Percentiles rank a stretch among this genome's conserved stretches.
Evolutionary conservation across 2,888 invertebrate genomes (phyloP).

Genomic region (Melanchra persicariae): DNA sequence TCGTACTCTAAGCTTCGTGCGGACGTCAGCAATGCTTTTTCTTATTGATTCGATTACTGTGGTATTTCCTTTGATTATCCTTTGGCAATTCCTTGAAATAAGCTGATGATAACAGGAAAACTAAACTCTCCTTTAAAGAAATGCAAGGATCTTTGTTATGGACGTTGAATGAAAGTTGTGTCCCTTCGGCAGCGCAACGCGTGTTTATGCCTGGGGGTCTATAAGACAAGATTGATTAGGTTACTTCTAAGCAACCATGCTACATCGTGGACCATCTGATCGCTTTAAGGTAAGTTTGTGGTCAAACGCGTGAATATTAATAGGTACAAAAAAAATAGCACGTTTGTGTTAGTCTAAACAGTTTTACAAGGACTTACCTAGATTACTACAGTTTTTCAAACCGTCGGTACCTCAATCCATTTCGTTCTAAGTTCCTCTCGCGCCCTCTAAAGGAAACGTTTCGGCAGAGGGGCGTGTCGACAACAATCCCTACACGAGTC

Average conservation of each 20-base stretch:
- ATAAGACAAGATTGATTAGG: too few species aligned
- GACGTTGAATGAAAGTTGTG: background rate
- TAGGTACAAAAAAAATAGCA: background rate
- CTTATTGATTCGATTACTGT: constrained; percentile 17
- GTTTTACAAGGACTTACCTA: background rate
- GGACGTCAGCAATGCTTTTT: constrained; percentile 23
- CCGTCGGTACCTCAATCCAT: constrained; percentile 1
- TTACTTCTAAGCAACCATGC: too few species aligned
- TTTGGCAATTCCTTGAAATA: constrained; percentile 15
- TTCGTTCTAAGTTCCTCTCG: constrained; percentile 42
- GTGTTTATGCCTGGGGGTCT: too few species aligned
- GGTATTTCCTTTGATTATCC: constrained; percentile 25
- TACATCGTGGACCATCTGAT: too few species aligned
- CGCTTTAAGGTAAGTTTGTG: too few species aligned
- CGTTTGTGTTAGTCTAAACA: background rate
- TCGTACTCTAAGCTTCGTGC: constrained; percentile 1
- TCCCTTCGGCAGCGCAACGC: too few species aligned
- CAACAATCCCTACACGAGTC: constrained; percentile 58
- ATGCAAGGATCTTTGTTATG: background rate
- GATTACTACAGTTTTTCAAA: background rate
- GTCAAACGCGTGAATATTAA: too few species aligned
- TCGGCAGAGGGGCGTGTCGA: constrained; percentile 50
- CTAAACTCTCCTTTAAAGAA: background rate
- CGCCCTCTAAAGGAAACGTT: constrained; percentile 49
- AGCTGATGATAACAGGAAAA: background rate